phyloP scores from a whole-genome alignment of 2,797 vertebrate genomes.

The Pagetopsis macropterus region DNA sequence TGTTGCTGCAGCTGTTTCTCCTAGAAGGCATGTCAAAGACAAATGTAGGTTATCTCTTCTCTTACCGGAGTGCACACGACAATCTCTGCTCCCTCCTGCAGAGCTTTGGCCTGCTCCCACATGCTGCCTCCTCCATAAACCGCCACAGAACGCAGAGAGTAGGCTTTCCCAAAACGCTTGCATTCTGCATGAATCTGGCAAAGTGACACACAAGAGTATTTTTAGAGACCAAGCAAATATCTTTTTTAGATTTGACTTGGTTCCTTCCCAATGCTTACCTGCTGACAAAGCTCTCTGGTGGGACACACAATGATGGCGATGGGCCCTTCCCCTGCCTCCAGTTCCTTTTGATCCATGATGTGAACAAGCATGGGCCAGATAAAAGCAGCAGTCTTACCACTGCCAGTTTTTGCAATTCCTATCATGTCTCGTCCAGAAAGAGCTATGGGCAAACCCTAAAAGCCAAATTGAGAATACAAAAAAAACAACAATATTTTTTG shows the following conservation, averaged over 20 bases:
- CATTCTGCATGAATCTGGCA: constrained; percentile 94
- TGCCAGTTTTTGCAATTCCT: constrained; percentile 98
- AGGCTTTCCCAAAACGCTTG: constrained; percentile 97
- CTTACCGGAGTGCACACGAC: constrained; percentile 98
- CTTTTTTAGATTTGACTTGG: not conserved
- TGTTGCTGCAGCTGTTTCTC: not conserved
- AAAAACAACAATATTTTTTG: not conserved
- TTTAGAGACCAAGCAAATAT: not conserved
- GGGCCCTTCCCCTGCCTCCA: constrained; percentile 94
- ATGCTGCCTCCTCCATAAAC: constrained; percentile 99
- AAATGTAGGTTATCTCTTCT: constrained; percentile 21
- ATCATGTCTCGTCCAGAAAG: constrained; percentile 98
- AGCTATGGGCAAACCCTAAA: constrained; percentile 95
- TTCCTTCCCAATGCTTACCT: constrained; percentile 78
- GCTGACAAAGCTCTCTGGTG: constrained; percentile 97
- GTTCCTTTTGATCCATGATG: constrained; percentile 99
- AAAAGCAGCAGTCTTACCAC: constrained; percentile 97
- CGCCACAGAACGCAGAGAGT: constrained; percentile 95
- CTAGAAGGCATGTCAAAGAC: not conserved
- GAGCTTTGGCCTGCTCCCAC: constrained; percentile 99
- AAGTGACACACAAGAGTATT: constrained; percentile 2
- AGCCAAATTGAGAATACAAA: not conserved
- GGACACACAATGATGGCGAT: constrained; percentile 97
- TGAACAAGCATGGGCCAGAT: constrained; percentile 99
- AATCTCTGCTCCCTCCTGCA: constrained; percentile 98